Base-by-base conservation (phyloP, 2,113 vertebrate species). In the Nematolebias whitei region DNA sequence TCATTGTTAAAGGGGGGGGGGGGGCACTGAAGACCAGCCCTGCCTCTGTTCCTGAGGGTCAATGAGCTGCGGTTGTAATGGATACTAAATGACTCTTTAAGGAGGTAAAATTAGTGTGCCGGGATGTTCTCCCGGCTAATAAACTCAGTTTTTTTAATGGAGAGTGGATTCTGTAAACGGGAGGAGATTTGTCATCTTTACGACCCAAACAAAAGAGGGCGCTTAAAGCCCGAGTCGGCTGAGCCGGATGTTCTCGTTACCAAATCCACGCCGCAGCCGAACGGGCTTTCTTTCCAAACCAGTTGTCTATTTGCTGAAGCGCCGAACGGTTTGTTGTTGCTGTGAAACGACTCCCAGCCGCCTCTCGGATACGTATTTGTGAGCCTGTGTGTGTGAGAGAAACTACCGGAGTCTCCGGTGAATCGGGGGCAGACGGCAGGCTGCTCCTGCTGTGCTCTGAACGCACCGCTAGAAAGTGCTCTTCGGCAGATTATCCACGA, bases 381-480 rank as follows among this genome's bases (percentile, higher is more conserved):
- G 54, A 41, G 59, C 63, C 26, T 56, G 59, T 41, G 45, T 73
- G 67, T 47, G 56, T 29, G 60, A n/a, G 76, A 75, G 71, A 82
- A 77, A 68, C 64, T 76, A 56, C 78, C 74, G 83, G 76, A 76
- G 83, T 84, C 78, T 83, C 0, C 57, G 80, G 74, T 49, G 74
- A 75, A 68, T 65, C 73, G 43, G 85, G 54, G 76, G 78, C 83
- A 88, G 89, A 90, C 88, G 59, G 58, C 83, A 68, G 82, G 77
- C 87, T 87, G 82, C 82, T 86, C 83, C 78, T 92, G 94, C 83
- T 91, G 88, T 96, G 92, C 86, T 87, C 83, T 71, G n/a, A 80
- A 82, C 74, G 44, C 88, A 66, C 95, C 95, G 88, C 95, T 95
- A 95, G 95, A 92, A 93, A 93, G 94, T 94, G 94, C 94, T 95